Percentiles rank a stretch among this genome's conserved stretches.
Evolutionary conservation across 2,113 vertebrate species (phyloP).

Genomic region (Corythoichthys haematopterus): DNA sequence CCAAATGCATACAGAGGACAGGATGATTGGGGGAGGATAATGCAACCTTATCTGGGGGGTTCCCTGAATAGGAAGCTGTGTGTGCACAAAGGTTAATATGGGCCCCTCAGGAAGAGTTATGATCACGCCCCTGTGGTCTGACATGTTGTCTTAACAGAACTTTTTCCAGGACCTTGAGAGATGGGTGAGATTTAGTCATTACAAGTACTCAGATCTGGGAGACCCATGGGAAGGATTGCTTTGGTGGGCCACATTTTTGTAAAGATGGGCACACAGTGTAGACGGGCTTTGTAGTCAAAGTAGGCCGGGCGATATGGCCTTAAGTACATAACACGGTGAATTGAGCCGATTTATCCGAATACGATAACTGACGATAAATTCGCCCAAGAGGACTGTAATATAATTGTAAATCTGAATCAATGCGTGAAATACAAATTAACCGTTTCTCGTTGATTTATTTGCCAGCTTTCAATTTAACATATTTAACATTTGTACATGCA

Average conservation of each 20-base stretch:
- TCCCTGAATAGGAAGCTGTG: conserved; percentile 31
- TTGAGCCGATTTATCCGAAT: no score
- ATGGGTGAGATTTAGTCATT: conserved; percentile 1
- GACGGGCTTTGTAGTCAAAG: conserved; percentile 4
- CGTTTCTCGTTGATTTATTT: no score
- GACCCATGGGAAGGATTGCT: conserved; percentile 28
- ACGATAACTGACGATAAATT: no score
- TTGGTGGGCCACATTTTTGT: conserved; percentile 17
- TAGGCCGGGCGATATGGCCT: no score
- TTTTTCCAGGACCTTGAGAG: conserved; percentile 37
- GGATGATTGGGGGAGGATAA: conserved; percentile 8
- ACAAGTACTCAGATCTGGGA: conserved; percentile 14
- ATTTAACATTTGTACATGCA: no score
- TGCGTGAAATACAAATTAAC: no score
- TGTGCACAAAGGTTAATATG: conserved; percentile 24
- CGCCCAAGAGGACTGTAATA: no score
- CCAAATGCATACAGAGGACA: conserved; percentile 21
- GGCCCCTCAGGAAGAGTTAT: conserved; percentile 26
- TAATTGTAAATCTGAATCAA: no score
- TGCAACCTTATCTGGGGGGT: conserved; percentile 38
- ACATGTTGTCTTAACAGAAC: conserved; percentile 33
- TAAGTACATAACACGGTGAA: no score
- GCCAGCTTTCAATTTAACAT: no score
- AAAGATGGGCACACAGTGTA: conserved; percentile 32
- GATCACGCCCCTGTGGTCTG: conserved; percentile 25